phyloP scores from a whole-genome alignment of 2,113 vertebrate species.

The Diadophis punctatus region DNA sequence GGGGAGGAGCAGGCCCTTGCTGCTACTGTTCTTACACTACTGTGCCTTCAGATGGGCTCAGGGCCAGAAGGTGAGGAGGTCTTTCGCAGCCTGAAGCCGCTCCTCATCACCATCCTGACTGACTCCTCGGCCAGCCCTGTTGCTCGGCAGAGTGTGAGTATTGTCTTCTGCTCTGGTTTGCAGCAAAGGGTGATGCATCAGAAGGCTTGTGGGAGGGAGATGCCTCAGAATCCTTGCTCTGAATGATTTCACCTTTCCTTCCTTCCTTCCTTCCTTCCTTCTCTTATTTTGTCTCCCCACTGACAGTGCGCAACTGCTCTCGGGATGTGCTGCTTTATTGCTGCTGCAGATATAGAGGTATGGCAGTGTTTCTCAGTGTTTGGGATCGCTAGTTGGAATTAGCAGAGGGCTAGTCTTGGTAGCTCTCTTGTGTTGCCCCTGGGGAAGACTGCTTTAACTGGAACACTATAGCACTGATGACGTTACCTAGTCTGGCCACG shows the following conservation, averaged over 20 bases:
- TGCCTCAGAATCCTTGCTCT: neutral
- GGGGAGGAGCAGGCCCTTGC: constrained; percentile 89
- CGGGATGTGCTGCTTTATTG: constrained; percentile 91
- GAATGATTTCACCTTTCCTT: neutral
- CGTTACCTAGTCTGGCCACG: neutral
- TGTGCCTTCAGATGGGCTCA: constrained; percentile 91
- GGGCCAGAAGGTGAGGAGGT: constrained; percentile 83
- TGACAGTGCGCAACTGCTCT: constrained; percentile 85
- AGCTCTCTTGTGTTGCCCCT: neutral
- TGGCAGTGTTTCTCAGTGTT: neutral
- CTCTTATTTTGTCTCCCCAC: neutral
- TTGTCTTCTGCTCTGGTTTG: neutral
- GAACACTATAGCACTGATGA: neutral
- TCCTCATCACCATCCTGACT: constrained; percentile 77
- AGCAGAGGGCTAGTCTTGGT: neutral
- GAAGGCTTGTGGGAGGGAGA: neutral
- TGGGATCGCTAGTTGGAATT: neutral
- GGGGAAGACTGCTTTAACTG: neutral
- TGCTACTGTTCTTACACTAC: constrained; percentile 77
- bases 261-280: neutral
- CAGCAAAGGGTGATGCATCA: neutral
- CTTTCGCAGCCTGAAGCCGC: constrained; percentile 79
- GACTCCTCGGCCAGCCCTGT: constrained; percentile 75
- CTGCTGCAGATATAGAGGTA: constrained; percentile 88
- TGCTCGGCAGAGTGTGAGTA: constrained; percentile 88